Conservation (phyloP, 2,888 invertebrate genomes). For the Kuschelorhynchus macadamiae region DNA sequence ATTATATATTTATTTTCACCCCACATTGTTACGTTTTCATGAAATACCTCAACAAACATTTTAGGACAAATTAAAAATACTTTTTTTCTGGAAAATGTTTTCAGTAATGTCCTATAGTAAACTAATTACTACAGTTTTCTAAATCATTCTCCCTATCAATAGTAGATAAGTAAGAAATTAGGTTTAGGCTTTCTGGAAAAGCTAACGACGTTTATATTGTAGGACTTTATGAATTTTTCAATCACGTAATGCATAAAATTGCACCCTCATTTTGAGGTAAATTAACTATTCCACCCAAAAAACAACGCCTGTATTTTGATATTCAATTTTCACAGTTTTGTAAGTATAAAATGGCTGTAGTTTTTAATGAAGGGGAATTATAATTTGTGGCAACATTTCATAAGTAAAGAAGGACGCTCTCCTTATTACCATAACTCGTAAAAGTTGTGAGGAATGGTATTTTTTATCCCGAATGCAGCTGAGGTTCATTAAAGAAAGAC, state of each 20-base stretch:
- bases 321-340: conserved; percentile 44
- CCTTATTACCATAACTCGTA: conserved; percentile 34
- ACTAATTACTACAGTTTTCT: too few relatives aligned
- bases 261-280: conserved; percentile 36
- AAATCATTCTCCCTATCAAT: too few relatives aligned
- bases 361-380: conserved; percentile 37
- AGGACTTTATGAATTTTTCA: too few relatives aligned
- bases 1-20: too few relatives aligned
- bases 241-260: conserved; percentile 36
- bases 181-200: too few relatives aligned
- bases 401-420: conserved; percentile 29
- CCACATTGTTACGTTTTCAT: too few relatives aligned
- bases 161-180: too few relatives aligned
- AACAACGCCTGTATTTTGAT: conserved; percentile 45
- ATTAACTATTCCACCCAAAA: conserved; percentile 42
- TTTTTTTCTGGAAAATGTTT: too few relatives aligned
- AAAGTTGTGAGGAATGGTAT: conserved; percentile 22
- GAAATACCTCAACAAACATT: too few relatives aligned
- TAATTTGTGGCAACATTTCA: conserved; percentile 38
- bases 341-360: conserved; percentile 40
- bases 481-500: conserved; percentile 32
- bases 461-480: conserved; percentile 29
- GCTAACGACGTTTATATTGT: too few relatives aligned
- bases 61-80: too few relatives aligned
- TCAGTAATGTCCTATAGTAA: too few relatives aligned